These are phyloP conservation scores for Setipinna tenuifilis DNA, from an alignment of 2,797 vertebrate genomes.

Conservation along the genomic window DNA sequence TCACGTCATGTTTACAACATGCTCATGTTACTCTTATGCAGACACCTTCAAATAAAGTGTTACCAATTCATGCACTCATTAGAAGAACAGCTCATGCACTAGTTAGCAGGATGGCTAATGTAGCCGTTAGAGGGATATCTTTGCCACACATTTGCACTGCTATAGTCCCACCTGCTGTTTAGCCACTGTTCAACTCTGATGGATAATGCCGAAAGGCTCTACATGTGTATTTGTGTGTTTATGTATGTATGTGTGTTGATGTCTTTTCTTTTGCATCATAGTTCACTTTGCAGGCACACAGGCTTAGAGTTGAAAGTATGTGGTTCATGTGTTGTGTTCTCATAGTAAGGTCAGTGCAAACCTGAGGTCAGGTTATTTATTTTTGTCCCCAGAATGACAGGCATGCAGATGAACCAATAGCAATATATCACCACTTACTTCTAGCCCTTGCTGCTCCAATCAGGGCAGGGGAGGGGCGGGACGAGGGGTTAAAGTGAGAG, in stretches of 20 bases:
- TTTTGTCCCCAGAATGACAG: constrained; percentile 46
- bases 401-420: constrained; percentile 50
- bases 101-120: no score
- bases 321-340: background rate
- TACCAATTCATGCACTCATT: no score
- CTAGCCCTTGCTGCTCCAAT: constrained; percentile 95
- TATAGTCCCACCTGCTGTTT: no score
- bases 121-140: no score
- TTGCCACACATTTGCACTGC: background rate
- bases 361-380: constrained; percentile 61
- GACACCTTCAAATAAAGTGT: no score
- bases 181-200: background rate
- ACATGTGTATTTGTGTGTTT: background rate
- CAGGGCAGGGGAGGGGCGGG: constrained; percentile 60
- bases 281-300: background rate
- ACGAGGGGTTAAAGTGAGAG: constrained; percentile 59
- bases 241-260: background rate
- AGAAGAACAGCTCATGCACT: background rate
- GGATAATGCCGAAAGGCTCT: background rate
- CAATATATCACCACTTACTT: constrained; percentile 88
- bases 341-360: constrained; percentile 8
- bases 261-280: background rate
- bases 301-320: background rate
- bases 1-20: no score
- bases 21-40: no score